Base-by-base conservation (phyloP, 2,113 vertebrate genomes). In the Xiphophorus maculatus region DNA sequence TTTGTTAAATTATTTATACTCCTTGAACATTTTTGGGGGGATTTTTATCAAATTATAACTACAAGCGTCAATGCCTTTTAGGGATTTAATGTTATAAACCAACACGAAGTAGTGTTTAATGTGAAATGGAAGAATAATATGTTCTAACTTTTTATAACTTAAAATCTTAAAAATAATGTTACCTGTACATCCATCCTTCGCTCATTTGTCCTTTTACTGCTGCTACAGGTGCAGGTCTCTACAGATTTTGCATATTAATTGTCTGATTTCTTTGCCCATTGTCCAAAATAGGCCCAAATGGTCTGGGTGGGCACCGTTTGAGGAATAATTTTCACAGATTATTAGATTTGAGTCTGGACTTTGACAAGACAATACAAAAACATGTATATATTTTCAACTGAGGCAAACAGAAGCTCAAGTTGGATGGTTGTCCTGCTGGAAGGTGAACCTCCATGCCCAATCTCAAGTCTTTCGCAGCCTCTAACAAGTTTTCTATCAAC, bases 401-500 rank as follows among this genome's bases (percentile, higher is more conserved):
- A 91, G 48, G 6, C 48, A 51, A 33, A 51, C 48, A 22, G 15
- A 15, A n/a, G 9, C 44, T 25, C 51, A 58, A 22, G 22, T 8
- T 25, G 3, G 51, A 58, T 11, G 7, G 22, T 10, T n/a, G 19
- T 58, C 51, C 22, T 58, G 5, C 22, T 58, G 51, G 22, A 25
- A 58, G 44, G 44, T n/a, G 17, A 58, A 58, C 51, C 17, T 58
- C 10, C 9, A 58, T 3, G 8, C 5, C 25, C 8, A 3, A 9
- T 25, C 19, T 58, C 51, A 58, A 58, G 51, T 9, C 22, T n/a
- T 54, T 54, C 0, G 51, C 3, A 44, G 40, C 40, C 48, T 25
- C 22, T 9, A 25, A 54, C 51, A 58, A 22, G 2, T 25, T 58
- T 58, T n/a, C 51, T 51, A 19, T 51, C 48, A 51, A 33, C 5